Evolutionary conservation across 2,113 vertebrate genomes (phyloP), one percentile per base, ranked within the genome.

Genomic region (Heptranchias perlo): DNA sequence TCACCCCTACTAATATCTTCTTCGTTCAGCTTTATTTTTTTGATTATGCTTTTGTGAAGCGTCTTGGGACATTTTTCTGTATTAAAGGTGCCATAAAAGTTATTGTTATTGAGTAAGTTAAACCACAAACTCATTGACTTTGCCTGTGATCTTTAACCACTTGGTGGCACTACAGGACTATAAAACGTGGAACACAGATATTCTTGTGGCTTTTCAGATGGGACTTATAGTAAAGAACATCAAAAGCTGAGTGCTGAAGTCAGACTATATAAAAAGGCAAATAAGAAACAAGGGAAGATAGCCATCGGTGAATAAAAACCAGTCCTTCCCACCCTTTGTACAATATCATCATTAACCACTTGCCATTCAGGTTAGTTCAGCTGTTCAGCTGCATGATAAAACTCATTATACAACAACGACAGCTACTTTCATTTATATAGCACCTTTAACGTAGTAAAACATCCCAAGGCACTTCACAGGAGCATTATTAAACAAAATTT

Each of bases 151-250:
- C 3, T 91, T n/a, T 35, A 91, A 91, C 49, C 89, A 93, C 89
- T 39, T 47, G 89, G 89, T 93, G 89, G 89, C 89, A 93, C 31
- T 62, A 93, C n/a, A 62, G 89, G n/a, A 62, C 58, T 58, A 39
- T 35, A 47, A 44, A 44, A 82, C 78, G 21, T 35, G 6, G 31
- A 73, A 35, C 65, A 67, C 67, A 35, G 8, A 2, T 73, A 35
- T 73, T 73, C 25, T 67, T 67, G 65, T 67, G 23, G 65, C n/a
- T n/a, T n/a, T 58, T 58, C 58, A 58, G 31, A 1, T 73, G 69
- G 28, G 7, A 35, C 31, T 8, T 73, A 31, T 4, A 58, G 58
- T 73, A 5, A 64, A 64, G 65, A 67, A 21, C 23, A 67, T 67
- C 65, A 67, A 67, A 67, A 82, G 39, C 44, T 44, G 14, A 82